phyloP scores from a whole-genome alignment of 2,888 invertebrate genomes.

The Drosophila subquinaria region DNA sequence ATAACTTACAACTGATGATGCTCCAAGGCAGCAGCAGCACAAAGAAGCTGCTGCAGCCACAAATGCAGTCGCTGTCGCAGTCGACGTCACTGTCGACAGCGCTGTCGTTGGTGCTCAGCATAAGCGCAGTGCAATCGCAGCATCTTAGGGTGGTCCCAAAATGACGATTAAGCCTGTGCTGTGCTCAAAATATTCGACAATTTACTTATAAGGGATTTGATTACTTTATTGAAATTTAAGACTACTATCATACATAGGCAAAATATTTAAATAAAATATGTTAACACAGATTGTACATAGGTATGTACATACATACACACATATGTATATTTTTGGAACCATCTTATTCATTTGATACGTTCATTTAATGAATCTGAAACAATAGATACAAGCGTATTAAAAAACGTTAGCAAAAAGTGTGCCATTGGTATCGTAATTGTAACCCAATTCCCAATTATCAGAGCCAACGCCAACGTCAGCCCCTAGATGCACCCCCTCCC shows the following conservation, averaged over 20 bases:
- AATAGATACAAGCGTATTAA: conserved; percentile 1
- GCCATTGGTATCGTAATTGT: conserved; percentile 10
- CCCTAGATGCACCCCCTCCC: background rate
- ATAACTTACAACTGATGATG: conserved; percentile 39
- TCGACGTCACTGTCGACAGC: conserved; percentile 1
- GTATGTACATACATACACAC: too few relatives aligned
- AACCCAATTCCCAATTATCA: conserved; percentile 35
- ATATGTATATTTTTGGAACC: background rate
- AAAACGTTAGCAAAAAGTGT: background rate
- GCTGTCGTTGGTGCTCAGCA: conserved; percentile 23
- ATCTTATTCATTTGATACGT: background rate
- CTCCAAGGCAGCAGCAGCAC: conserved; percentile 21
- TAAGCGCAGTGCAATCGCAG: conserved; percentile 42
- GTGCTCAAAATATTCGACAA: background rate
- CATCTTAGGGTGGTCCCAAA: conserved; percentile 59
- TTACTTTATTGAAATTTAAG: background rate
- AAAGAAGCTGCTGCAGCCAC: conserved; percentile 29
- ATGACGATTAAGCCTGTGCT: background rate
- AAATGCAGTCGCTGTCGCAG: conserved; percentile 10
- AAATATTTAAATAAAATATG: background rate
- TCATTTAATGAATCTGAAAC: background rate
- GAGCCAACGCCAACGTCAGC: background rate
- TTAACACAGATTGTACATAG: background rate
- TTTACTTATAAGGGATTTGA: background rate
- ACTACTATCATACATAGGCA: background rate